A percentile compares a stretch with the other conserved stretches of the same genome.
Evolutionary conservation across 2,888 invertebrate species (phyloP).

Genomic region (Thymelicus sylvestris): DNA sequence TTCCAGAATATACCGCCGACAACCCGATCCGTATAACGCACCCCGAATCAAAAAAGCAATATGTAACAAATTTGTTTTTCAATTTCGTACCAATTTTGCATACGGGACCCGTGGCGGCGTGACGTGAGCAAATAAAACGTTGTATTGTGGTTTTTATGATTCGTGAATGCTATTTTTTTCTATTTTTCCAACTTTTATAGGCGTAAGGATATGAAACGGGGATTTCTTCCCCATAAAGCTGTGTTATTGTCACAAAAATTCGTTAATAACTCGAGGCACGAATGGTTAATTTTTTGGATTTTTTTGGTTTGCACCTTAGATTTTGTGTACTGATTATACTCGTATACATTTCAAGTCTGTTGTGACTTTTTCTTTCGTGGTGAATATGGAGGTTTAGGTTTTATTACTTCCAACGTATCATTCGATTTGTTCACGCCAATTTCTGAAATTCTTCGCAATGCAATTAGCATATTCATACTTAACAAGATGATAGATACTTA

Average conservation of each 20-base stretch:
- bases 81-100: conserved; percentile 84
- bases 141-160: conserved; percentile 80
- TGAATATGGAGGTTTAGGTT: too few species aligned
- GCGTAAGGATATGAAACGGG: conserved; percentile 69
- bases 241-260: conserved; percentile 57
- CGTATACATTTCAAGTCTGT: too few species aligned
- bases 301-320: conserved; percentile 41
- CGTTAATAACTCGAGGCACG: conserved; percentile 57
- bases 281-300: conserved; percentile 44
- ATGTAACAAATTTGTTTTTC: conserved; percentile 85
- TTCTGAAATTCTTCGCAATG: too few species aligned
- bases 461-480: too few species aligned
- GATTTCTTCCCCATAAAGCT: conserved; percentile 57
- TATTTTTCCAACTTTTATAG: conserved; percentile 66
- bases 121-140: conserved; percentile 72
- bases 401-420: too few species aligned
- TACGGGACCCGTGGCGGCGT: conserved; percentile 65
- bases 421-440: too few species aligned
- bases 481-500: too few species aligned
- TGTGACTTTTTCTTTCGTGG: too few species aligned
- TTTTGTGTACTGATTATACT: too few species aligned
- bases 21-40: conserved; percentile 48
- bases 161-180: conserved; percentile 69
- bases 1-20: conserved; percentile 55
- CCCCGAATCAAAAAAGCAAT: conserved; percentile 77